Percentiles rank a stretch among this genome's conserved stretches.
Conservation (phyloP, 2,888 invertebrate genomes). For the Agrotis exclamationis region DNA sequence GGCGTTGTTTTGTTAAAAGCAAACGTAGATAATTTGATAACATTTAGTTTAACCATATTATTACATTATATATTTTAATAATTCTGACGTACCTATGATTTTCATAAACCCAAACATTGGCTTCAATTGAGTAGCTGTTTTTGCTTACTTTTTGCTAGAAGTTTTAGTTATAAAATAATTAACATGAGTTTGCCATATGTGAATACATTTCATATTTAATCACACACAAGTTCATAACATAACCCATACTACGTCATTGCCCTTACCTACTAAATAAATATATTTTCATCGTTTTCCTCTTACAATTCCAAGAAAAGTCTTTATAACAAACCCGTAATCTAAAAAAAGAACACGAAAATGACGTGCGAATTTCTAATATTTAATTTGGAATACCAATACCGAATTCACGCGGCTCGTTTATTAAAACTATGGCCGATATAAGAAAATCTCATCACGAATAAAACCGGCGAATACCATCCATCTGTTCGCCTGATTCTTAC, state of each 20-base stretch:
- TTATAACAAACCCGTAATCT: background rate
- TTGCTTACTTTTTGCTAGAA: too few relatives aligned
- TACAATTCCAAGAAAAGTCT: background rate
- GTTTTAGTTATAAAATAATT: too few relatives aligned
- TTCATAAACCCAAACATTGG: too few relatives aligned
- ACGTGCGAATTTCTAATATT: conserved; percentile 9
- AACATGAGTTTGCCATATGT: too few relatives aligned
- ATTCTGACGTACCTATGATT: too few relatives aligned
- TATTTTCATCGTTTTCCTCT: background rate
- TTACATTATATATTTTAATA: too few relatives aligned
- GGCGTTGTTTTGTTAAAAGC: background rate
- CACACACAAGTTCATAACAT: background rate
- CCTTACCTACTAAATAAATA: too few relatives aligned
- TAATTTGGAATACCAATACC: conserved; percentile 33
- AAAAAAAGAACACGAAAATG: conserved; percentile 2
- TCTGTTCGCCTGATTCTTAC: conserved; percentile 66
- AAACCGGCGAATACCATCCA: conserved; percentile 62
- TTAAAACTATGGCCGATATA: conserved; percentile 51
- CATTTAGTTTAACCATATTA: too few relatives aligned
- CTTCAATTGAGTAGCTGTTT: too few relatives aligned
- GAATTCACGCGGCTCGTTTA: conserved; percentile 36
- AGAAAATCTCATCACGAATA: conserved; percentile 59
- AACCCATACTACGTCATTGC: background rate
- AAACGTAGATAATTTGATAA: background rate
- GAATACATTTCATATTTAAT: too few relatives aligned